Conservation (phyloP, 2,113 vertebrate species). For the Enhydra lutris region DNA sequence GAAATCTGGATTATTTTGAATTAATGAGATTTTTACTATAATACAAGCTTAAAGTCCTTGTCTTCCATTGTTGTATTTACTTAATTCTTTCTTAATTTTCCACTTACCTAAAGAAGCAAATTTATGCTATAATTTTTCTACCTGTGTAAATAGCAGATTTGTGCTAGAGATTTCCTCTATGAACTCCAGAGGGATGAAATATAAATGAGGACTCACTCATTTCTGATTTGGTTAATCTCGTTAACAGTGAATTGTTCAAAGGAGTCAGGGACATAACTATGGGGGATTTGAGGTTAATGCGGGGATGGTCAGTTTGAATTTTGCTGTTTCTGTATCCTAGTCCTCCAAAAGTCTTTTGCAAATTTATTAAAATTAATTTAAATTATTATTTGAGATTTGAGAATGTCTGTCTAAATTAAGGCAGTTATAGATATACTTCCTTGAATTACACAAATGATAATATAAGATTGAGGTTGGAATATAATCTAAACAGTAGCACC, state of each 20-base stretch:
- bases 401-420: not conserved
- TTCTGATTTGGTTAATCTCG: not conserved
- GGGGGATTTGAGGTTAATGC: not conserved
- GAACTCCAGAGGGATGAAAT: not conserved
- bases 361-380: not conserved
- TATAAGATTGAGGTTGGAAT: not conserved
- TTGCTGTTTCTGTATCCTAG: not conserved
- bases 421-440: not conserved
- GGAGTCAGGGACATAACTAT: not conserved
- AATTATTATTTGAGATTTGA: not conserved
- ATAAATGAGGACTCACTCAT: not conserved
- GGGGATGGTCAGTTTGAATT: not conserved
- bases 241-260: not conserved
- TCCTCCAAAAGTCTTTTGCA: not conserved
- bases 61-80: not conserved
- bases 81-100: constrained; percentile 18
- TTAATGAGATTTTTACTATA: constrained; percentile 2
- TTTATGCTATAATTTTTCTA: not conserved
- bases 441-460: not conserved
- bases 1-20: not conserved
- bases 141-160: not conserved
- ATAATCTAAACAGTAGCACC: not conserved
- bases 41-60: not conserved
- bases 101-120: not conserved
- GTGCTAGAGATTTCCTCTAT: not conserved